Evolutionary conservation across 1,140 invertebrate genomes (phyloP).

Genomic region (Dendrolimus punctatus): DNA sequence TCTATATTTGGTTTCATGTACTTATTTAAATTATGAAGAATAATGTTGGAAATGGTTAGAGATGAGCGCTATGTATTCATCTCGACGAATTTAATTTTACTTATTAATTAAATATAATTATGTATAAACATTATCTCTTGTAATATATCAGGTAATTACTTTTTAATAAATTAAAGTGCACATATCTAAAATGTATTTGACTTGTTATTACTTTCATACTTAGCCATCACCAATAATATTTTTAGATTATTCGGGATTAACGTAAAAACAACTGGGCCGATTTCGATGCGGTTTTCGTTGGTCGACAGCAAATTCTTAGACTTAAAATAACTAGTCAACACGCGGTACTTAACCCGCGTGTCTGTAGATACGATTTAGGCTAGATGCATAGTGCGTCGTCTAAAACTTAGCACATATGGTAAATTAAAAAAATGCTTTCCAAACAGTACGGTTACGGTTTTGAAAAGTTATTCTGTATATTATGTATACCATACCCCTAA

Average conservation of each 20-base stretch:
- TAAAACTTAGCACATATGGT: too few species aligned
- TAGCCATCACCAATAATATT: background rate
- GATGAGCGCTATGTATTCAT: constrained; percentile 10
- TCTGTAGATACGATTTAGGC: too few species aligned
- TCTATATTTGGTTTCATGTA: background rate
- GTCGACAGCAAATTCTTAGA: too few species aligned
- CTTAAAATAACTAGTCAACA: too few species aligned
- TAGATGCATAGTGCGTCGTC: too few species aligned
- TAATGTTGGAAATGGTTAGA: constrained; percentile 3
- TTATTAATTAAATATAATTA: constrained; percentile 13
- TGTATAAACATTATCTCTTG: constrained; percentile 23
- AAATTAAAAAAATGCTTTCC: too few species aligned
- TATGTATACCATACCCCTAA: background rate
- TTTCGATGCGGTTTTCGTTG: too few species aligned
- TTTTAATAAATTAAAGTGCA: constrained; percentile 35
- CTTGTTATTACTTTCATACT: background rate
- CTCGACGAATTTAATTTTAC: constrained; percentile 8
- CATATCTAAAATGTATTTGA: constrained; percentile 24
- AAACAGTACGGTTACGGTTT: too few species aligned
- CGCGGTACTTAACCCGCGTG: too few species aligned
- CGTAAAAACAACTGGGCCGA: too few species aligned
- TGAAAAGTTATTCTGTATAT: background rate
- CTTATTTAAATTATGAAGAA: constrained; percentile 6
- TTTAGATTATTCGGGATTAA: too few species aligned
- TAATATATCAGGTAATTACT: constrained; percentile 22